Conservation (phyloP, 1,140 invertebrate genomes). For the Drosophila athabasca region DNA sequence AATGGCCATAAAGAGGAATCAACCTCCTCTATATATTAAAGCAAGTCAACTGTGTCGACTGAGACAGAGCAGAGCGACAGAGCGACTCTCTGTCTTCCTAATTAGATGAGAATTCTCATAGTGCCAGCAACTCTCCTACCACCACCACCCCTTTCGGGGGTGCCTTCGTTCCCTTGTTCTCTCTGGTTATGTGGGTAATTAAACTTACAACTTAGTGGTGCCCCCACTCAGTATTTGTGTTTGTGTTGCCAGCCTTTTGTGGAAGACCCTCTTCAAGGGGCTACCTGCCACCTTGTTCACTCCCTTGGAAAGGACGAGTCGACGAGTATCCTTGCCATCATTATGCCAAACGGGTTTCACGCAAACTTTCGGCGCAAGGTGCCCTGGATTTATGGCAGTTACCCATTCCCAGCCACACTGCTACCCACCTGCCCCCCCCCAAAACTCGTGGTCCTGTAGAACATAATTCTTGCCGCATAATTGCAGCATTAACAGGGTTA, state of each 20-base stretch:
- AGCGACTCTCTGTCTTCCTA: slow-evolving; percentile 40
- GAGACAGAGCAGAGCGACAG: background rate
- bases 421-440: slow-evolving; percentile 6
- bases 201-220: slow-evolving; percentile 61
- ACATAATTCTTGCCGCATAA: slow-evolving; percentile 76
- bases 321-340: slow-evolving; percentile 15
- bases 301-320: slow-evolving; percentile 19
- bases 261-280: too few species aligned
- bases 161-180: slow-evolving; percentile 23
- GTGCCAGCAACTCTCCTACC: background rate
- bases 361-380: slow-evolving; percentile 32
- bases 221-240: slow-evolving; percentile 53
- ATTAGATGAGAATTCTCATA: slow-evolving; percentile 36
- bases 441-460: slow-evolving; percentile 12
- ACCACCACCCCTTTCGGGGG: too few species aligned
- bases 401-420: too few species aligned
- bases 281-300: slow-evolving; percentile 45
- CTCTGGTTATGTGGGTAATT: slow-evolving; percentile 75
- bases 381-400: slow-evolving; percentile 48
- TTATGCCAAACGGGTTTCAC: slow-evolving; percentile 25
- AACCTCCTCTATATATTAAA: slow-evolving; percentile 44
- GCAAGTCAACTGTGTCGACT: slow-evolving; percentile 6
- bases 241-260: slow-evolving; percentile 43
- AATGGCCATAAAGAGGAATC: slow-evolving; percentile 47
- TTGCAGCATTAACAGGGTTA: slow-evolving; percentile 80